Percentiles rank a stretch among this genome's conserved stretches.
These are phyloP conservation scores for Nemopilema nomurai DNA, from an alignment of 30 jellyfish, hydroid and myxozoan genomes.

Conservation along the genomic window DNA sequence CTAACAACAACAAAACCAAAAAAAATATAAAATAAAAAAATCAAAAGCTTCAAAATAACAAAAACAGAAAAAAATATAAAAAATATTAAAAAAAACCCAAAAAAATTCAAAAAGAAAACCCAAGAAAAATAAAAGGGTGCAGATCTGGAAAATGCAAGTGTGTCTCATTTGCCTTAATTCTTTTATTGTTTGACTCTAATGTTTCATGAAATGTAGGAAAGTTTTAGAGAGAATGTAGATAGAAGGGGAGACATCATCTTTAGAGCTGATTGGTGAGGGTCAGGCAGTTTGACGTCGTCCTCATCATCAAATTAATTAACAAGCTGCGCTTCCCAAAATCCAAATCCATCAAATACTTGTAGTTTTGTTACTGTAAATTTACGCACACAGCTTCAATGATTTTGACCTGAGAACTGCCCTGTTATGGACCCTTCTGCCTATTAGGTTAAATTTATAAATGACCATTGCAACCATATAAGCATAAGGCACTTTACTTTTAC, in stretches of 20 bases:
- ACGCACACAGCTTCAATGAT: too few relatives aligned
- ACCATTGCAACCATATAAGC: too few relatives aligned
- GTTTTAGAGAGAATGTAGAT: not conserved
- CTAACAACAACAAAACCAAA: not conserved
- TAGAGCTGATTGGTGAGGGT: not conserved
- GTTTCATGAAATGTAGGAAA: not conserved
- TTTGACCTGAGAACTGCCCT: too few relatives aligned
- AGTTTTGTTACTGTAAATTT: too few relatives aligned
- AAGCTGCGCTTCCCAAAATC: not conserved
- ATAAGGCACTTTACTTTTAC: too few relatives aligned
- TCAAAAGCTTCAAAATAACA: not conserved
- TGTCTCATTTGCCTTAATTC: not conserved
- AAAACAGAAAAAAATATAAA: not conserved
- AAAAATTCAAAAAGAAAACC: not conserved
- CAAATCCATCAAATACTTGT: too few relatives aligned
- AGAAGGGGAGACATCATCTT: too few relatives aligned
- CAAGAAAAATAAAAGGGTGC: not conserved
- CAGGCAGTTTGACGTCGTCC: not conserved
- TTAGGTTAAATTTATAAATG: too few relatives aligned
- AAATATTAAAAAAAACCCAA: not conserved
- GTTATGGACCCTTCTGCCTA: too few relatives aligned
- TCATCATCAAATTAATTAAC: not conserved
- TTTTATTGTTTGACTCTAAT: not conserved
- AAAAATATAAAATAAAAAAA: not conserved
- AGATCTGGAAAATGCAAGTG: not conserved